phyloP scores from a whole-genome alignment of 2,113 vertebrate species.

The Prietella phreatophila region DNA sequence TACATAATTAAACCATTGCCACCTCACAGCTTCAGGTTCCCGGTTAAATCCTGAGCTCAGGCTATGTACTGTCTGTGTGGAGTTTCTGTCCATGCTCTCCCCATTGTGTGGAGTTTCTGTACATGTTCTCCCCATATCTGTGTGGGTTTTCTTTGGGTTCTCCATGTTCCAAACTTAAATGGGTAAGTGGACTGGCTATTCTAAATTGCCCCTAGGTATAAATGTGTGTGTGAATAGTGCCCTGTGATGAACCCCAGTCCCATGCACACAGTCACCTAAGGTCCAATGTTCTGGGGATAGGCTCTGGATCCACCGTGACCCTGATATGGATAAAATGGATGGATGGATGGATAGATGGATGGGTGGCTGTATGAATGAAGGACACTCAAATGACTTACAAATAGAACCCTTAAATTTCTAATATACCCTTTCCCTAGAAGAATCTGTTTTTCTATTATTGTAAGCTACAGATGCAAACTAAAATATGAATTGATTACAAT shows the following conservation, averaged over 20 bases:
- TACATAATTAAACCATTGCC: background rate
- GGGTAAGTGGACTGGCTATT: too few species aligned
- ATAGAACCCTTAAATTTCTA: background rate
- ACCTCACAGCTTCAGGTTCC: background rate
- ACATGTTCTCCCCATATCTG: too few species aligned
- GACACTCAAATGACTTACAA: background rate
- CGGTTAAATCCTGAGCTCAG: background rate
- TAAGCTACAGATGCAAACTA: background rate
- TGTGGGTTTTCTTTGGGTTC: too few species aligned
- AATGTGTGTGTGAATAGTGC: too few species aligned
- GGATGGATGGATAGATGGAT: too few species aligned
- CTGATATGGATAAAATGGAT: background rate
- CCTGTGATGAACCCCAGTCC: too few species aligned
- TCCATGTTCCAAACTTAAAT: too few species aligned
- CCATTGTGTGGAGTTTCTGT: background rate
- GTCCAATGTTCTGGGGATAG: too few species aligned
- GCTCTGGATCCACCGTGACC: too few species aligned
- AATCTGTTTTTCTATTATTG: background rate
- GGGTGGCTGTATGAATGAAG: background rate
- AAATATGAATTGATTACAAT: background rate
- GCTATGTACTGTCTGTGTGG: background rate
- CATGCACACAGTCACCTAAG: too few species aligned
- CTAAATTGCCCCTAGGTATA: too few species aligned
- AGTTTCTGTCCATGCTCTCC: background rate
- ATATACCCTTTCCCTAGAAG: background rate